phyloP scores from a whole-genome alignment of 1,140 invertebrate species.

The Cyphomyrmex costatus region DNA sequence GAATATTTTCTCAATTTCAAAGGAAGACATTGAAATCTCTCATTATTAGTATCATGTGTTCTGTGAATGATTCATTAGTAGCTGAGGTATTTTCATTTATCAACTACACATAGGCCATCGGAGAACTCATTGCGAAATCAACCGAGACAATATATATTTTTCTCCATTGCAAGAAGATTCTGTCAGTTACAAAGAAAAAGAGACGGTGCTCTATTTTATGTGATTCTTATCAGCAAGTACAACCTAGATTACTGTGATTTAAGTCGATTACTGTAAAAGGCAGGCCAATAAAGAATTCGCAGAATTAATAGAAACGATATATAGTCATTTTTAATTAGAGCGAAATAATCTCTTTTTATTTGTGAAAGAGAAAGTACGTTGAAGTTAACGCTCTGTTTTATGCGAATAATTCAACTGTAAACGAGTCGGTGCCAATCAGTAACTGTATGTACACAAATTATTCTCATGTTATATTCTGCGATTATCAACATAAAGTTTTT shows the following conservation, averaged over 20 bases:
- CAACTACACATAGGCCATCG: not conserved
- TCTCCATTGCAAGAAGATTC: not conserved
- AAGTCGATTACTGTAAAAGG: not conserved
- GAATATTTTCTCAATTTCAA: not conserved
- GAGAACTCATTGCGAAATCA: not conserved
- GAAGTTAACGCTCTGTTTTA: not conserved
- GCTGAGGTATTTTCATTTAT: not conserved
- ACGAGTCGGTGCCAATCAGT: not conserved
- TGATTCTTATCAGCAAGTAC: not conserved
- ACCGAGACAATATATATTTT: not conserved
- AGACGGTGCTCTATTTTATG: not conserved
- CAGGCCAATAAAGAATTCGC: not conserved
- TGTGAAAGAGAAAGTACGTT: not conserved
- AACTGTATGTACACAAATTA: not conserved
- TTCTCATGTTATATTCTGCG: not conserved
- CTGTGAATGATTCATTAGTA: not conserved
- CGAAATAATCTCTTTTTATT: not conserved
- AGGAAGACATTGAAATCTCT: slow-evolving; percentile 20
- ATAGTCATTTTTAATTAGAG: not conserved
- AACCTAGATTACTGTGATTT: not conserved
- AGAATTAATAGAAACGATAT: too few relatives aligned
- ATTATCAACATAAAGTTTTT: not conserved
- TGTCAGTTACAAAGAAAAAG: not conserved
- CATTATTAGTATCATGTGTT: too few relatives aligned
- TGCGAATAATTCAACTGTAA: not conserved